Evolutionary conservation across 2,113 vertebrate genomes (phyloP).

Genomic region (Gulo gulo): DNA sequence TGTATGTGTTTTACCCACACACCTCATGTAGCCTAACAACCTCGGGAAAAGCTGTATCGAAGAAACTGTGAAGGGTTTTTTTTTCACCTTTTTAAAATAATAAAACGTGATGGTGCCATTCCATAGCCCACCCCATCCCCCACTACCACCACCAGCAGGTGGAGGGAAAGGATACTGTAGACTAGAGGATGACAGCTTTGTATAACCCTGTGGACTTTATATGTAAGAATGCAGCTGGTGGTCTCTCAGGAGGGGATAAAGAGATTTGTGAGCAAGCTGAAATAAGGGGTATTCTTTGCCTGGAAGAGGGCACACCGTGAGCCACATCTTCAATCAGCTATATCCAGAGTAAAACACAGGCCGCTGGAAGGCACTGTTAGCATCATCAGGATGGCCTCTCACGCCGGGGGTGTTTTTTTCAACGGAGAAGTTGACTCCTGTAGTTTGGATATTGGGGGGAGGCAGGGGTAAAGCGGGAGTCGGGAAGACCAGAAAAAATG

Average conservation of each 20-base stretch:
- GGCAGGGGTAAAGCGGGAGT: conserved; percentile 32
- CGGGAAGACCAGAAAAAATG: conserved; percentile 34
- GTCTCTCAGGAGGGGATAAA: conserved; percentile 21
- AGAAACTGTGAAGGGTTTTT: neutral
- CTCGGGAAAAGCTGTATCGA: neutral
- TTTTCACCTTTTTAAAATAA: conserved; percentile 7
- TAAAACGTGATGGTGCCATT: conserved; percentile 12
- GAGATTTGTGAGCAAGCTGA: conserved; percentile 29
- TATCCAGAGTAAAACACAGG: conserved; percentile 32
- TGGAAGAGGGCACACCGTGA: conserved; percentile 48
- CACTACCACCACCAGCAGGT: conserved; percentile 53
- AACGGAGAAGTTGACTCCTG: conserved; percentile 66
- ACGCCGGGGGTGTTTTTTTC: conserved; percentile 28
- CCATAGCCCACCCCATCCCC: conserved; percentile 43
- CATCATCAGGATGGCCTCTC: conserved; percentile 52
- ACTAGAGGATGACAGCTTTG: conserved; percentile 58
- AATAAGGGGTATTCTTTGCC: conserved; percentile 31
- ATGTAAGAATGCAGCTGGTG: conserved; percentile 20
- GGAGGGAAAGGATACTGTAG: conserved; percentile 59
- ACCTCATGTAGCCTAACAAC: neutral
- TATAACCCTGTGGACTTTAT: conserved; percentile 28
- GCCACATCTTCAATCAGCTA: conserved; percentile 51
- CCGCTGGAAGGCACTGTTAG: conserved; percentile 60
- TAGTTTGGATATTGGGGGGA: conserved; percentile 25
- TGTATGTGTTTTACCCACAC: neutral